Conservation (phyloP, 2,797 vertebrate species). For the Dryobates pubescens region DNA sequence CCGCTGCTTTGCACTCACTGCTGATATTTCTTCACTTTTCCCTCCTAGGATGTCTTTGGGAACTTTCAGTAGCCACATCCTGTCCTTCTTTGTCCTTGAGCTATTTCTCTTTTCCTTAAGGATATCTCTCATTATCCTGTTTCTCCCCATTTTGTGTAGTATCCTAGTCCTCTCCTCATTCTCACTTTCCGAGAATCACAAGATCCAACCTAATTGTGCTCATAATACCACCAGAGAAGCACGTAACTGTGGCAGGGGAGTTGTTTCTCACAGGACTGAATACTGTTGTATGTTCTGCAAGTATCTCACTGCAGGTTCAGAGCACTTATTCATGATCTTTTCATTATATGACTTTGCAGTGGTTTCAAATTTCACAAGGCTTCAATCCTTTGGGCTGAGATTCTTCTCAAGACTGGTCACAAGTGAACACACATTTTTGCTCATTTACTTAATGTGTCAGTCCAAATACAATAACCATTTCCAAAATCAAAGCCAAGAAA, state of each 20-base stretch:
- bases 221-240: neutral
- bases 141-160: neutral
- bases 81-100: neutral
- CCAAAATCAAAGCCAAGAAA: neutral
- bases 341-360: neutral
- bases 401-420: neutral
- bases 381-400: neutral
- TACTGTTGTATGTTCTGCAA: neutral
- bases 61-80: neutral
- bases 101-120: neutral
- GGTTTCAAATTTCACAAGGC: neutral
- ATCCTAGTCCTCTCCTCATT: neutral
- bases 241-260: neutral
- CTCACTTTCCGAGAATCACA: neutral
- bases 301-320: neutral
- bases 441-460: neutral
- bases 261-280: neutral
- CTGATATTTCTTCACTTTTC: neutral
- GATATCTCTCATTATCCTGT: neutral
- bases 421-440: neutral
- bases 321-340: neutral
- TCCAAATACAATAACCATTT: neutral
- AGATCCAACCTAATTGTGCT: neutral
- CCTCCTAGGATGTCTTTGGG: neutral
- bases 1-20: neutral